These are phyloP conservation scores for Gymnoscopelus microlampas DNA, from an alignment of 2,797 vertebrate genomes.

Conservation along the genomic window DNA sequence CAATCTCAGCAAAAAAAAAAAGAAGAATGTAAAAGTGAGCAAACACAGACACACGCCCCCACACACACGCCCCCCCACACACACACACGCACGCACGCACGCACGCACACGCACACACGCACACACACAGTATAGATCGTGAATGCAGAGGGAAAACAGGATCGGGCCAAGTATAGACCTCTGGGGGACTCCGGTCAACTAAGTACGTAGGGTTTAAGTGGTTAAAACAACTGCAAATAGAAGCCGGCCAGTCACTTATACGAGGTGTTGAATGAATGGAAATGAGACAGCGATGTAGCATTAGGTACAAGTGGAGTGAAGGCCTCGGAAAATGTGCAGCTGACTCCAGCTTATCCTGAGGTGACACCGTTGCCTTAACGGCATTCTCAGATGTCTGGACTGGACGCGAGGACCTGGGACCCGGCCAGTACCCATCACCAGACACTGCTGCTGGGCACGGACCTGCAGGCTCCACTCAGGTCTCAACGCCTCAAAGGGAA, in stretches of 20 bases:
- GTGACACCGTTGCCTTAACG: conserved; percentile 72
- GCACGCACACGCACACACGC: too few species aligned
- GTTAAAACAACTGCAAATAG: conserved; percentile 55
- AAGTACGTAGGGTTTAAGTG: conserved; percentile 12
- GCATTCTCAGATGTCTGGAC: conserved; percentile 77
- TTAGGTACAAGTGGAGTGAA: conserved; percentile 52
- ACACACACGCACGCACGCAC: too few species aligned
- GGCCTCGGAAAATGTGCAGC: conserved; percentile 64
- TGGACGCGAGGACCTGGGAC: conserved; percentile 70
- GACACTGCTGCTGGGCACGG: conserved; percentile 56
- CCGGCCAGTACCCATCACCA: conserved; percentile 70
- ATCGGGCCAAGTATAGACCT: too few species aligned
- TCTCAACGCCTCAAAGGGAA: conserved; percentile 41
- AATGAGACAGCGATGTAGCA: conserved; percentile 48
- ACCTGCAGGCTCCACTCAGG: conserved; percentile 39
- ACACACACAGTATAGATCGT: too few species aligned
- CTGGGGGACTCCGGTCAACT: too few species aligned
- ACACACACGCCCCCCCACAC: too few species aligned
- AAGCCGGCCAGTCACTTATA: conserved; percentile 48
- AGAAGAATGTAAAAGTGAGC: conserved; percentile 31
- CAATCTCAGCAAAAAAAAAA: conserved; percentile 11
- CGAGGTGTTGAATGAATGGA: conserved; percentile 70
- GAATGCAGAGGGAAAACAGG: too few species aligned
- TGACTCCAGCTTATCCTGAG: conserved; percentile 71
- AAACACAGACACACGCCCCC: neutral